These are phyloP conservation scores for Chromobotia macracanthus DNA, from an alignment of 2,797 vertebrate species.

Conservation along the genomic window DNA sequence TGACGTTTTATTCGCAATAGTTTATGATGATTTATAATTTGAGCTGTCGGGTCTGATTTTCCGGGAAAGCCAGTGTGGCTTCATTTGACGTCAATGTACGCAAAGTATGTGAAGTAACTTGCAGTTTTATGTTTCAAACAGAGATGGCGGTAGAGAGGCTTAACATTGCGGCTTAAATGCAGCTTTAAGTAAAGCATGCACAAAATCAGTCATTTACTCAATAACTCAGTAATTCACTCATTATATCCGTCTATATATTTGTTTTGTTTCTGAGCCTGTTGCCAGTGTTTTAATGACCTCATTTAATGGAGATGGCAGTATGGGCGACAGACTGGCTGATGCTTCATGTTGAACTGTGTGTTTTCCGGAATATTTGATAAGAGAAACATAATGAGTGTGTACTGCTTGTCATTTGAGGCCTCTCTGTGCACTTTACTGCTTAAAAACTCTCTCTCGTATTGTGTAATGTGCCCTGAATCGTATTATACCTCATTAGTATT, in stretches of 20 bases:
- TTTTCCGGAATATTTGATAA: slow-evolving; percentile 13
- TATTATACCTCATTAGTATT: slow-evolving; percentile 49
- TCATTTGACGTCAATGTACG: too few species aligned
- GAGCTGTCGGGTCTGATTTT: too few species aligned
- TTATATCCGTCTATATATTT: too few species aligned
- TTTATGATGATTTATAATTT: too few species aligned
- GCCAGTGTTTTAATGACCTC: background rate
- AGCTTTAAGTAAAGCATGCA: background rate
- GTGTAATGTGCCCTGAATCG: slow-evolving; percentile 44
- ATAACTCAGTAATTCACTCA: too few species aligned
- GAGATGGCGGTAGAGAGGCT: too few species aligned
- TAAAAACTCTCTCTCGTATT: slow-evolving; percentile 22
- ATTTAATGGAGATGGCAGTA: background rate
- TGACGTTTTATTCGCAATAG: too few species aligned
- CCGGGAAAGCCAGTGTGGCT: too few species aligned
- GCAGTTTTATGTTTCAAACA: too few species aligned
- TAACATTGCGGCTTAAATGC: too few species aligned
- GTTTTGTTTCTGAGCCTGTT: too few species aligned
- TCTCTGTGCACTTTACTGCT: slow-evolving; percentile 26
- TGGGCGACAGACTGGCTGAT: background rate
- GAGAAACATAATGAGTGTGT: background rate
- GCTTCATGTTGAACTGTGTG: background rate
- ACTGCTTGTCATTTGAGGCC: slow-evolving; percentile 15
- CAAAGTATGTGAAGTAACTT: too few species aligned
- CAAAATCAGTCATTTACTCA: background rate